A percentile compares a stretch with the other conserved stretches of the same genome.
phyloP scores from a whole-genome alignment of 2,888 invertebrate species.

The Antheraea assamensis region DNA sequence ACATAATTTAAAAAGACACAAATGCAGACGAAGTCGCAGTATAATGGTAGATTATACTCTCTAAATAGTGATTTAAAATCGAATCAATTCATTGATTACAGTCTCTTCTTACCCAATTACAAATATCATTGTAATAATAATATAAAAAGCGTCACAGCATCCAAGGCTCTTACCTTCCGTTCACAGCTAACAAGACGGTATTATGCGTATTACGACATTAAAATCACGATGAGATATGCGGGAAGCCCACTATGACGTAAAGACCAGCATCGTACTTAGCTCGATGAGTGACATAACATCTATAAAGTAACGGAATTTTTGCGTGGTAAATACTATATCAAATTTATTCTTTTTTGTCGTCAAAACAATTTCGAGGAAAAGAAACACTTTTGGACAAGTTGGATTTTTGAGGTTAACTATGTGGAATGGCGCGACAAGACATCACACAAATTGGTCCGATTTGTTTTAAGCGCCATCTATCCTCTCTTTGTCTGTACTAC shows the following conservation, averaged over 20 bases:
- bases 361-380: background rate
- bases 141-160: background rate
- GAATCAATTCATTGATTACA: background rate
- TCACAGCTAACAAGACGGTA: conserved; percentile 1
- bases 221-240: conserved; percentile 5
- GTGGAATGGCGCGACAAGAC: too few species aligned
- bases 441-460: too few species aligned
- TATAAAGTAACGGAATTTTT: background rate
- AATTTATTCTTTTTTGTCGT: background rate
- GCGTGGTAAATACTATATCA: background rate
- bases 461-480: too few species aligned
- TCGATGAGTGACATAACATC: background rate
- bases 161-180: background rate
- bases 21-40: too few species aligned
- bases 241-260: conserved; percentile 3
- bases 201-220: conserved; percentile 6
- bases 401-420: background rate
- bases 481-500: too few species aligned
- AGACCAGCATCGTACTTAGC: background rate
- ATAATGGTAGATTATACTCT: too few species aligned
- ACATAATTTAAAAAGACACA: too few species aligned
- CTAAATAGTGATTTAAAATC: too few species aligned
- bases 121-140: background rate
- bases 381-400: background rate
- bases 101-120: background rate